Base-by-base conservation (phyloP, 2,888 invertebrate species). In the Hartigia nigra region DNA sequence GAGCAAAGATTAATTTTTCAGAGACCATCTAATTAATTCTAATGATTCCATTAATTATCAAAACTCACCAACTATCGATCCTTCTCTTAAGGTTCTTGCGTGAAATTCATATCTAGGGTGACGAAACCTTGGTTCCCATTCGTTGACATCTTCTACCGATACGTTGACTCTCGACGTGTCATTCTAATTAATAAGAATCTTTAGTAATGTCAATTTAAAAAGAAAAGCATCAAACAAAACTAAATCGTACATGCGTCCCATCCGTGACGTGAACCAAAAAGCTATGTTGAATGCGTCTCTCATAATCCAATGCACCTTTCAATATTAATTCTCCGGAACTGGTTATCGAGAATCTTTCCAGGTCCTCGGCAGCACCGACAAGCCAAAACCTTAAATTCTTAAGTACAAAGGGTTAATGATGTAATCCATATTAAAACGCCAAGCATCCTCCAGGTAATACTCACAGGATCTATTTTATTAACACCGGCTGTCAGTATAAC, bases 61-160 rank as follows among this genome's bases (percentile, higher is more conserved):
- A n/a, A 11, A 79, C 86, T 84, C 80, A 90, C 91, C 91, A 70
- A 91, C 85, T 75, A 90, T 85, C 23, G 90, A 88, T 76, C 91
- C 90, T 78, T 89, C 91, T 76, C 88, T 87, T 72, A 90, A 83
- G 31, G 86, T 87, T 75, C 87, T 87, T 35, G 90, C 90, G 76
- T 91, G 89, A 81, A 98, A 98, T 92, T 97, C 97, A 92, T 98
- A 98, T 91, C 97, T 96, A 9, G 96, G 95, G 91, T 96, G 95
- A 1, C 96, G 94, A 92, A 98, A 98, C 79, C 97, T 94, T 0
- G 98, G 98, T 91, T 97, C 97, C 97, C 98, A 98, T 90, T 98
- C 98, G 92, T 98, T 98, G 12, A 97, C 96, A 91, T 98, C 96
- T 85, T 95, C 92, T 31, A 98, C 96, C 1, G 96, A 95, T 37